Percentiles rank a stretch among this genome's conserved stretches.
phyloP scores from a whole-genome alignment of 2,888 invertebrate genomes.

The Horisme vitalbata region DNA sequence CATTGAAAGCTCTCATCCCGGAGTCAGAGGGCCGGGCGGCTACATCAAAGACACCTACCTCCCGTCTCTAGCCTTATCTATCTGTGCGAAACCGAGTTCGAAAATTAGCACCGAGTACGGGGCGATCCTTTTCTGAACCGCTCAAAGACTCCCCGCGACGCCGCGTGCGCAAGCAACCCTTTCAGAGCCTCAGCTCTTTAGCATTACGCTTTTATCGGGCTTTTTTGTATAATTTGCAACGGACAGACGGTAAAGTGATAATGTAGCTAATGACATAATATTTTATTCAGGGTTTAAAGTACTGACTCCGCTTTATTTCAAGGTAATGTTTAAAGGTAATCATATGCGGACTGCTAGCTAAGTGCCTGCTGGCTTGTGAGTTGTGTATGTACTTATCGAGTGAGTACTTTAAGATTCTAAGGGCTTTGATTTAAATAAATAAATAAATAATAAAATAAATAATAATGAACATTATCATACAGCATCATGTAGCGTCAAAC shows the following conservation, averaged over 20 bases:
- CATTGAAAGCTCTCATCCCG: slow-evolving; percentile 81
- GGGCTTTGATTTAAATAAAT: too few species aligned
- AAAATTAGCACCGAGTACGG: slow-evolving; percentile 77
- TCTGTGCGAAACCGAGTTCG: slow-evolving; percentile 79
- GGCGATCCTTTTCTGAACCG: slow-evolving; percentile 55
- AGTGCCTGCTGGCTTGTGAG: slow-evolving; percentile 39
- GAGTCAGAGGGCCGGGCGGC: slow-evolving; percentile 79
- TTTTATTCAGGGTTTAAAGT: slow-evolving; percentile 63
- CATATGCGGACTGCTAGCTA: slow-evolving; percentile 46
- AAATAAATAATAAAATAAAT: too few species aligned
- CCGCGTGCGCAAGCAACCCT: slow-evolving; percentile 70
- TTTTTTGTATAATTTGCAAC: slow-evolving; percentile 64
- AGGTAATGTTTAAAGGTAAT: slow-evolving; percentile 45
- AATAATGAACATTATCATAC: too few species aligned
- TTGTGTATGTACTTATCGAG: too few species aligned
- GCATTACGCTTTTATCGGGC: slow-evolving; percentile 69
- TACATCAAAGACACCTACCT: slow-evolving; percentile 81
- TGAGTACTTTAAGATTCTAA: too few species aligned
- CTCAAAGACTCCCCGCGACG: slow-evolving; percentile 45
- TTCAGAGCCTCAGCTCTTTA: slow-evolving; percentile 59
- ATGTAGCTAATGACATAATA: slow-evolving; percentile 72
- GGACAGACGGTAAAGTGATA: slow-evolving; percentile 59
- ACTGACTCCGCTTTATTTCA: slow-evolving; percentile 45
- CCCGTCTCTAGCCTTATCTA: slow-evolving; percentile 77
- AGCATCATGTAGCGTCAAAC: too few species aligned